phyloP scores from a whole-genome alignment of 2,797 vertebrate genomes.

The Stomatorhinus walkeri region DNA sequence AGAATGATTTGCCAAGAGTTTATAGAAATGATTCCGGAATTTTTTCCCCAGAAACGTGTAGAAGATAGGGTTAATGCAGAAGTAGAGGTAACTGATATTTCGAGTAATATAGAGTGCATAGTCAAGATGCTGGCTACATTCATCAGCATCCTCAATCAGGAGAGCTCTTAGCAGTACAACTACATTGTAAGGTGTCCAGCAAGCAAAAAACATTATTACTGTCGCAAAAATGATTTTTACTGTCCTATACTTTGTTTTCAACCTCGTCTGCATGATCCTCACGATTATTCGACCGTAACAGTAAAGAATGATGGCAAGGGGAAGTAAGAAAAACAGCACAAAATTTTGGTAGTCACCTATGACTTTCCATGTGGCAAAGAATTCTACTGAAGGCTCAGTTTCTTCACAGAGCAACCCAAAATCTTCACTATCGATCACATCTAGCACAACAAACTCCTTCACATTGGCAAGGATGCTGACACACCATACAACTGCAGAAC shows the following conservation, averaged over 20 bases:
- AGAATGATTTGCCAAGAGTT: slow-evolving; percentile 46
- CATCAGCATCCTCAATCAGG: not conserved
- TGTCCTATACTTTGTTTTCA: slow-evolving; percentile 59
- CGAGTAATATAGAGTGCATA: slow-evolving; percentile 56
- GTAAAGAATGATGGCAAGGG: slow-evolving; percentile 56
- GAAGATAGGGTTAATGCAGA: slow-evolving; percentile 66
- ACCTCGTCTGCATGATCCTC: slow-evolving; percentile 57
- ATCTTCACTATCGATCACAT: not conserved
- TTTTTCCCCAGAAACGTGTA: slow-evolving; percentile 72
- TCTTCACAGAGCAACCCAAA: slow-evolving; percentile 52
- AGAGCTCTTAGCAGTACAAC: slow-evolving; percentile 54
- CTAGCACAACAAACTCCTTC: slow-evolving; percentile 57
- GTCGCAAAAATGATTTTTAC: slow-evolving; percentile 67
- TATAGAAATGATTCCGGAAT: slow-evolving; percentile 62
- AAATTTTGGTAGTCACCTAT: slow-evolving; percentile 63
- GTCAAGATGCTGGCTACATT: slow-evolving; percentile 35
- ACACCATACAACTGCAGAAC: slow-evolving; percentile 51
- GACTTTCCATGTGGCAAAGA: slow-evolving; percentile 50
- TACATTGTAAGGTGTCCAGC: slow-evolving; percentile 69
- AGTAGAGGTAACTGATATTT: slow-evolving; percentile 65
- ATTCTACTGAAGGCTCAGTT: slow-evolving; percentile 31
- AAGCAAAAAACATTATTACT: slow-evolving; percentile 60
- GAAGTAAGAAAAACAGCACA: slow-evolving; percentile 62
- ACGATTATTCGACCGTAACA: slow-evolving; percentile 61
- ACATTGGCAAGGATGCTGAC: slow-evolving; percentile 56